Conservation (phyloP, 2,888 invertebrate species). For the Lymantria dispar region DNA sequence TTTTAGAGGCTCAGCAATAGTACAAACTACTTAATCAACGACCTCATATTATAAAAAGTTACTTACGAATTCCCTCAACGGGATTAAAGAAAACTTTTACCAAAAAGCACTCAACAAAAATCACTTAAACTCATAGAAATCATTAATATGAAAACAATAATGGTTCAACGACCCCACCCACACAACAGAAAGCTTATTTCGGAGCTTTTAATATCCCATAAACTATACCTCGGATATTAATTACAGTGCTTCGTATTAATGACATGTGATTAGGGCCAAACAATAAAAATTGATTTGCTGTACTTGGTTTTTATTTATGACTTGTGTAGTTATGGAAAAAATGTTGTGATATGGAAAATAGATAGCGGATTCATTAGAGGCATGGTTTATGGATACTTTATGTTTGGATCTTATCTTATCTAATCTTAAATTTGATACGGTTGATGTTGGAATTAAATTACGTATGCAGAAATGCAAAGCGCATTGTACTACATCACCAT, state of each 20-base stretch:
- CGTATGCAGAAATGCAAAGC: background rate
- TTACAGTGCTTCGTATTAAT: conserved; percentile 26
- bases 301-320: background rate
- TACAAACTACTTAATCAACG: too few relatives aligned
- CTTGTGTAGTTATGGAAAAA: background rate
- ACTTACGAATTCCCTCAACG: background rate
- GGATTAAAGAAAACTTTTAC: background rate
- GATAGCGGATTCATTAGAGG: background rate
- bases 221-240: conserved; percentile 32
- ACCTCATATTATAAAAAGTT: background rate
- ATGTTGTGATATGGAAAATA: background rate
- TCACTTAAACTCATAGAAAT: conserved; percentile 5
- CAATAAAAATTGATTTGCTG: conserved; percentile 12
- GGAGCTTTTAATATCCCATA: conserved; percentile 31
- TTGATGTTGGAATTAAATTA: background rate
- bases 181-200: conserved; percentile 23
- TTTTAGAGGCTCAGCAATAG: too few relatives aligned
- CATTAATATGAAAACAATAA: conserved; percentile 17
- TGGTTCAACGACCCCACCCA: conserved; percentile 26
- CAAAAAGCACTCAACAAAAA: background rate
- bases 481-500: too few relatives aligned
- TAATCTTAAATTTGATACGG: background rate
- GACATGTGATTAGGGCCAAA: conserved; percentile 27
- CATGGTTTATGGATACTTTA: background rate
- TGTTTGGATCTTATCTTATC: background rate